Percentiles rank a stretch among this genome's conserved stretches.
Evolutionary conservation across 2,797 vertebrate genomes (phyloP).

Genomic region (Zenarchopterus dispar): DNA sequence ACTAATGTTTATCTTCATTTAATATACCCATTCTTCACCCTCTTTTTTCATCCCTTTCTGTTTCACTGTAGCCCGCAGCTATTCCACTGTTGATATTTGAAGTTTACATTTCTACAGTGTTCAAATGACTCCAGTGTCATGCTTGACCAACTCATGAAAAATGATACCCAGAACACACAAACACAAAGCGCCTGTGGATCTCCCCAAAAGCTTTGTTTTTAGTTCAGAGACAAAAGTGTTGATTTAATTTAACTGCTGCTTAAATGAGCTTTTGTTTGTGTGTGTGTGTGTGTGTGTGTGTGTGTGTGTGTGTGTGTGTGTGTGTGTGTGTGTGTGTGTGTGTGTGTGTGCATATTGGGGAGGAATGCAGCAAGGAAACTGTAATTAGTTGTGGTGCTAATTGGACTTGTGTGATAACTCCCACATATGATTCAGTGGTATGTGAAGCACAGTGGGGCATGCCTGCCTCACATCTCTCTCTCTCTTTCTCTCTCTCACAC

Average conservation of each 20-base stretch:
- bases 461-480: slow-evolving; percentile 25
- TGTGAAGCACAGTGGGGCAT: slow-evolving; percentile 53
- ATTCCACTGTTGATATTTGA: slow-evolving; percentile 44
- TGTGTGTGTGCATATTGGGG: slow-evolving; percentile 15
- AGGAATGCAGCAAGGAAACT: slow-evolving; percentile 20
- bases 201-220: slow-evolving; percentile 59
- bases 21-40: slow-evolving; percentile 5
- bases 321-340: slow-evolving; percentile 7
- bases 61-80: slow-evolving; percentile 16
- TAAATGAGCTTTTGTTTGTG: slow-evolving; percentile 14
- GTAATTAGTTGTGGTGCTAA: slow-evolving; percentile 50
- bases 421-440: slow-evolving; percentile 50
- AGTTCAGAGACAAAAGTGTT: slow-evolving; percentile 49
- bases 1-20: slow-evolving; percentile 14
- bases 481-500: no score
- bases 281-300: neutral
- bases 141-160: slow-evolving; percentile 53
- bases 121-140: slow-evolving; percentile 45
- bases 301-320: slow-evolving; percentile 10
- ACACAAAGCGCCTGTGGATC: slow-evolving; percentile 25
- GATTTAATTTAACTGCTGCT: slow-evolving; percentile 70
- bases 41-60: slow-evolving; percentile 10
- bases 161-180: slow-evolving; percentile 51
- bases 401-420: slow-evolving; percentile 64
- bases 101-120: slow-evolving; percentile 36